Evolutionary conservation across 92 coral and sea anemone genomes (phyloP).

Genomic region (Epizoanthus ramosus): DNA sequence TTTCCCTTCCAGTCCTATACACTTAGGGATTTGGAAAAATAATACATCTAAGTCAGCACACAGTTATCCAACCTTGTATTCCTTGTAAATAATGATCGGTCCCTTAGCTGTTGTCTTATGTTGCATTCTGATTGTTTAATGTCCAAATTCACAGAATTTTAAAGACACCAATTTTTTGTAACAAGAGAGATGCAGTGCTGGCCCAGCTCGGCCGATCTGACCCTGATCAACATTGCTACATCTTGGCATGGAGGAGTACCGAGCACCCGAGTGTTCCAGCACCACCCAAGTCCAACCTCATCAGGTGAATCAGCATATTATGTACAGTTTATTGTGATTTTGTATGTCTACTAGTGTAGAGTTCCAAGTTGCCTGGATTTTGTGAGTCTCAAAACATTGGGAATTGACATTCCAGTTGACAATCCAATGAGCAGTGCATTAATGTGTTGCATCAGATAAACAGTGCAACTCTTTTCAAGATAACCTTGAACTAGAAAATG

Average conservation of each 20-base stretch:
- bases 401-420: not conserved
- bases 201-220: conserved; percentile 85
- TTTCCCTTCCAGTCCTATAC: too few species aligned
- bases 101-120: too few species aligned
- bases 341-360: too few species aligned
- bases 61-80: too few species aligned
- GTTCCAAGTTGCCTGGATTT: not conserved
- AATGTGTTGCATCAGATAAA: too few species aligned
- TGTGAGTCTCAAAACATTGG: not conserved
- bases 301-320: conserved; percentile 60
- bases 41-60: too few species aligned
- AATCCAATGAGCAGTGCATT: too few species aligned
- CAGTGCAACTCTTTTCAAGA: too few species aligned
- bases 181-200: conserved; percentile 82
- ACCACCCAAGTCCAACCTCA: conserved; percentile 49
- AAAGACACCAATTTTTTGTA: conserved; percentile 93
- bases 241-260: conserved; percentile 87
- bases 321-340: not conserved
- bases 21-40: too few species aligned
- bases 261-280: conserved; percentile 84
- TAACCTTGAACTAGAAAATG: too few species aligned
- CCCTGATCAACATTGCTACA: conserved; percentile 79
- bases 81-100: too few species aligned
- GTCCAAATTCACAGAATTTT: conserved; percentile 59
- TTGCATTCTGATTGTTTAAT: not conserved